Evolutionary conservation across 2,888 invertebrate genomes (phyloP).

Genomic region (Aspidiotus rigidus): DNA sequence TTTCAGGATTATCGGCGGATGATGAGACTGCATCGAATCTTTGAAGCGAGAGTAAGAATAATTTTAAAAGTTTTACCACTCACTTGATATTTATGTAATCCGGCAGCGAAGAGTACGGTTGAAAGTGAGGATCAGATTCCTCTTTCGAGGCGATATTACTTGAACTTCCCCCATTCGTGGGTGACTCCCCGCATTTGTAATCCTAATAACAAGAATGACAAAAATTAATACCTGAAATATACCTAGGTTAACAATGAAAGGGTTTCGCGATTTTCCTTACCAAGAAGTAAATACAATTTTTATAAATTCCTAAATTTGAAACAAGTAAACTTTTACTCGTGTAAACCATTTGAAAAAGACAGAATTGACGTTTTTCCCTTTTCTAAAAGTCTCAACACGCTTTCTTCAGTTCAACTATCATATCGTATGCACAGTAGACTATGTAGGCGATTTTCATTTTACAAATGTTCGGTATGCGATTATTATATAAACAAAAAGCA

Average conservation of each 20-base stretch:
- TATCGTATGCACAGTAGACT: too few species aligned
- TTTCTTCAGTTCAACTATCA: too few species aligned
- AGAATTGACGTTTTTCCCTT: too few species aligned
- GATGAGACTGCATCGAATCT: too few species aligned
- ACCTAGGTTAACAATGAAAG: neutral
- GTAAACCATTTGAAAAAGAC: neutral
- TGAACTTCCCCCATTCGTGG: neutral
- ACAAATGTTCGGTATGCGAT: too few species aligned
- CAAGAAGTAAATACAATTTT: neutral
- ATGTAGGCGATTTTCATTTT: too few species aligned
- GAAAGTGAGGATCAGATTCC: constrained; percentile 13
- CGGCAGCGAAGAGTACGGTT: constrained; percentile 23
- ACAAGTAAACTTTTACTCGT: neutral
- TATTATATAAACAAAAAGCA: too few species aligned
- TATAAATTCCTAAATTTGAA: constrained; percentile 1
- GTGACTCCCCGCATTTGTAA: neutral
- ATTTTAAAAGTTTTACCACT: neutral
- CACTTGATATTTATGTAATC: constrained; percentile 27
- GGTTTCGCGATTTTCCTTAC: neutral
- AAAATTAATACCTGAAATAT: neutral
- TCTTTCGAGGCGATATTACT: constrained; percentile 3
- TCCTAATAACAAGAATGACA: neutral
- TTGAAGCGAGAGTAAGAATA: neutral
- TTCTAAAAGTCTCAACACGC: too few species aligned
- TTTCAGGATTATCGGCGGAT: too few species aligned